Conservation (phyloP, 2,797 vertebrate species). For the Platyrinchus mystaceus region DNA sequence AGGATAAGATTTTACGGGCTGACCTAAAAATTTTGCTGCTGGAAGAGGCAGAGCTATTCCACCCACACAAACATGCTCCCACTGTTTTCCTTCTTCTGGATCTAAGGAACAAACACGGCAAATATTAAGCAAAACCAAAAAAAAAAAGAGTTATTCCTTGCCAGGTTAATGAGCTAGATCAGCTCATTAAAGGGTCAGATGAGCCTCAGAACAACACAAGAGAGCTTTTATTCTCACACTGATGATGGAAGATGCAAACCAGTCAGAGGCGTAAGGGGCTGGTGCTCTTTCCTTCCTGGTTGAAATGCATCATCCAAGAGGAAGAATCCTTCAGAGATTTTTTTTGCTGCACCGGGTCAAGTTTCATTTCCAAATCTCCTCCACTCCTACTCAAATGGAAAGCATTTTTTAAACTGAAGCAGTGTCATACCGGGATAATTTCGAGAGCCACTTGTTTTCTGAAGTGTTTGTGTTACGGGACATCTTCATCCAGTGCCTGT, state of each 20-base stretch:
- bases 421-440: background rate
- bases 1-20: background rate
- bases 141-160: background rate
- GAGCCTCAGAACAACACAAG: background rate
- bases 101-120: background rate
- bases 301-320: background rate
- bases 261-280: background rate
- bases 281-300: background rate
- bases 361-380: background rate
- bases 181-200: background rate
- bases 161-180: conserved; percentile 20
- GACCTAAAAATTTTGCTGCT: background rate
- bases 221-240: background rate
- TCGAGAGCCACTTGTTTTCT: background rate
- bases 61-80: background rate
- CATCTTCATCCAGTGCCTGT: background rate
- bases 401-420: background rate
- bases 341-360: background rate
- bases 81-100: background rate
- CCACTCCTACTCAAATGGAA: background rate
- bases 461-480: background rate
- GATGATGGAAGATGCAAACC: background rate
- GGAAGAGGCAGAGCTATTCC: background rate
- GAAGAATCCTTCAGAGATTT: background rate
- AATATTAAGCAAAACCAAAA: background rate